Conservation (phyloP, 2,113 vertebrate genomes). For the Ictidomys tridecemlineatus region DNA sequence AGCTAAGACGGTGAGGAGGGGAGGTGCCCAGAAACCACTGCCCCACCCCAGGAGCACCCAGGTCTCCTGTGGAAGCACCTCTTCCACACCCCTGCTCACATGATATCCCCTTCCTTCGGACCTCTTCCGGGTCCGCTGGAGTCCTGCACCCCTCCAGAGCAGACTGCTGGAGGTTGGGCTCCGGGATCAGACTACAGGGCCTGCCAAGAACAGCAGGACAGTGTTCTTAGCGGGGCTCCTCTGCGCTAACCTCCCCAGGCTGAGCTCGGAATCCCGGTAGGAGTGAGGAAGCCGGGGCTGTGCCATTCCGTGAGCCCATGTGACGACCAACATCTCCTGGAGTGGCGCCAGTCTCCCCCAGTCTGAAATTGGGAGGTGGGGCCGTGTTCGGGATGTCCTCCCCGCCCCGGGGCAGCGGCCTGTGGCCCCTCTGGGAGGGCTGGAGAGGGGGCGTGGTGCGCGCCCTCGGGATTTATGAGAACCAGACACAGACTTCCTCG, state of each 20-base stretch:
- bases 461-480: constrained; percentile 51
- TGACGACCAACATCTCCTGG: background rate
- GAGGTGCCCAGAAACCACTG: background rate
- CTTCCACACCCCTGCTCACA: background rate
- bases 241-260: background rate
- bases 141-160: background rate
- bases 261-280: background rate
- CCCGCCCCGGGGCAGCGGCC: background rate
- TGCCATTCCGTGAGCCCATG: background rate
- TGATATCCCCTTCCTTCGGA: background rate
- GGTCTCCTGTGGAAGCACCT: background rate
- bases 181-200: background rate
- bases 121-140: background rate
- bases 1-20: background rate
- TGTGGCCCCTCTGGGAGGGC: background rate
- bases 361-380: background rate
- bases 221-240: background rate
- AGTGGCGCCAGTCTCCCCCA: background rate
- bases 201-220: background rate
- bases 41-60: background rate
- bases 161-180: background rate
- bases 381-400: background rate
- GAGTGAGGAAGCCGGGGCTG: background rate
- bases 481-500: constrained; percentile 42
- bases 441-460: constrained; percentile 56